Base-by-base conservation (phyloP, 2,888 invertebrate genomes). In the Frankliniella fusca region DNA sequence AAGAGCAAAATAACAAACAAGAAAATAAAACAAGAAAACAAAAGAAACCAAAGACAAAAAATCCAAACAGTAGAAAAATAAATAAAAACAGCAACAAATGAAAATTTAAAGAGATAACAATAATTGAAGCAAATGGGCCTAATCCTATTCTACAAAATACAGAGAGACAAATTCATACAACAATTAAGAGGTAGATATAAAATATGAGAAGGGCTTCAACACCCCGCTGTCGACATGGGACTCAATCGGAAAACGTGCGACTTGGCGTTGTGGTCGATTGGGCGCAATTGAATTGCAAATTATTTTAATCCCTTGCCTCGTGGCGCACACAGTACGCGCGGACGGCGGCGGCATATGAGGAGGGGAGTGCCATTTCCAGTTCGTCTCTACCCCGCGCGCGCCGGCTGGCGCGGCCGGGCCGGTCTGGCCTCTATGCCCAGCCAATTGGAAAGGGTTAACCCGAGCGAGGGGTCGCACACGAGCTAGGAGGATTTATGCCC, bases 71-170 rank as follows among this genome's bases (percentile, higher is more conserved):
- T 83, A 38, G 81, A 80, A 81, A 81, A 81, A 84, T 38, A 84
- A 27, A 82, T 82, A 84, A 27, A 82, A 82, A 80, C 23, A 81
- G 28, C 79, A 83, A 80, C 81, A 83, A 70, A 81, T 76, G 83
- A 80, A 49, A 82, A 83, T 83, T 82, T 80, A 81, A 49, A 82
- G 83, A 54, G 54, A 23, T 81, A 80, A 80, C 27, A 80, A 79
- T 83, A 83, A 83, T 70, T 83, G 85, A 85, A 84, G 84, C 85
- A 85, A 85, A 84, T 84, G 48, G 61, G 84, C 80, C 84, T n/a
- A n/a, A n/a, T n/a, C n/a, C n/a, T n/a, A n/a, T n/a, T n/a, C n/a
- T 82, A 84, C 83, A 84, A 82, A 85, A 82, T 84, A 83, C 84
- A 82, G 83, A 82, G 15, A 81, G 70, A 81, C 81, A 83, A 82